A percentile compares a stretch with the other conserved stretches of the same genome.
Evolutionary conservation across 2,888 invertebrate species (phyloP).

Genomic region (Branchipolynoe longqiensis): DNA sequence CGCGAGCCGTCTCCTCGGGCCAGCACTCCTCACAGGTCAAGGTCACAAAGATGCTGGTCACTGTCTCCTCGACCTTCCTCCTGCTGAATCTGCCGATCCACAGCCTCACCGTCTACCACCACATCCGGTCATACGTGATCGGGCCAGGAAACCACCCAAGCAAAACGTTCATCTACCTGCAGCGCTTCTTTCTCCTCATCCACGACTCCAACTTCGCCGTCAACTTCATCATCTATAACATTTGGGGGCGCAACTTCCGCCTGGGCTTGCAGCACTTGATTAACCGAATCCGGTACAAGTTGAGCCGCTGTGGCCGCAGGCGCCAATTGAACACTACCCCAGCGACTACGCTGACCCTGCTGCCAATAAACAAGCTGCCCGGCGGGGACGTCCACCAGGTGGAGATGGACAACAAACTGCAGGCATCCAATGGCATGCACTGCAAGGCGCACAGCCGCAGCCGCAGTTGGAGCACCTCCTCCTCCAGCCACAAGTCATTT

Average conservation of each 20-base stretch:
- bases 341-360: slow-evolving; percentile 3
- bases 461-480: slow-evolving; percentile 15
- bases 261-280: slow-evolving; percentile 13
- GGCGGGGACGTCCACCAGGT: background rate
- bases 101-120: slow-evolving; percentile 42
- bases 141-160: background rate
- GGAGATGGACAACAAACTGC: background rate
- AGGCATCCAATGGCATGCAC: slow-evolving; percentile 45
- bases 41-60: slow-evolving; percentile 56
- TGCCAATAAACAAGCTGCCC: slow-evolving; percentile 7
- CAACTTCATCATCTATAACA: slow-evolving; percentile 34
- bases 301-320: slow-evolving; percentile 1
- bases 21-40: slow-evolving; percentile 18
- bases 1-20: background rate
- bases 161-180: slow-evolving; percentile 22
- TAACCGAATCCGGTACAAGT: slow-evolving; percentile 22
- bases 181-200: slow-evolving; percentile 46
- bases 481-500: slow-evolving; percentile 11
- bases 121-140: slow-evolving; percentile 25
- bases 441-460: slow-evolving; percentile 13
- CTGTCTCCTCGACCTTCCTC: slow-evolving; percentile 48
- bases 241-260: slow-evolving; percentile 44
- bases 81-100: slow-evolving; percentile 55
- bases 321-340: slow-evolving; percentile 16
- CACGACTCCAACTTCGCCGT: slow-evolving; percentile 53